Evolutionary conservation across 2,797 vertebrate species (phyloP).

Genomic region (Macroramphosus scolopax): DNA sequence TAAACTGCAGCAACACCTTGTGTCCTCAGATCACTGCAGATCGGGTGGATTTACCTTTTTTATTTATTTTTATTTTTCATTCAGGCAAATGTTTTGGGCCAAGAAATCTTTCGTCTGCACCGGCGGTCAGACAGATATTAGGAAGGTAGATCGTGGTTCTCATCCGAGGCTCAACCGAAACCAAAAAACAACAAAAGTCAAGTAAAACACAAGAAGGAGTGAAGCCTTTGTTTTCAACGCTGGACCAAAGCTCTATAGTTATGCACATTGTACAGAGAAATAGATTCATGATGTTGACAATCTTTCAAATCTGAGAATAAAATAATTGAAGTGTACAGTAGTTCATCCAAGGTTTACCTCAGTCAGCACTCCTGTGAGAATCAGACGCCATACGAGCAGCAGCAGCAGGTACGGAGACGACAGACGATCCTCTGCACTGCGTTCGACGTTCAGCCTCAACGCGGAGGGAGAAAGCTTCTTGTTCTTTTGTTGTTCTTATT

Average conservation of each 20-base stretch:
- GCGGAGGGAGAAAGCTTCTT: constrained; percentile 67
- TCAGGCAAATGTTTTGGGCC: constrained; percentile 36
- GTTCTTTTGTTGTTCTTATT: constrained; percentile 51
- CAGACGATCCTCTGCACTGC: too few relatives aligned
- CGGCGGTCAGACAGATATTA: constrained; percentile 23
- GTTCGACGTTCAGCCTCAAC: constrained; percentile 73
- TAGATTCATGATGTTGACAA: constrained; percentile 98
- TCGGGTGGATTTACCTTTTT: constrained; percentile 28
- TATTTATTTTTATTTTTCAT: constrained; percentile 8
- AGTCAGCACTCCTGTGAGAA: constrained; percentile 83
- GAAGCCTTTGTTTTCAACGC: constrained; percentile 91
- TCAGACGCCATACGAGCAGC: constrained; percentile 61
- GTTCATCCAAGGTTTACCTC: constrained; percentile 89
- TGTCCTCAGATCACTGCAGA: constrained; percentile 13
- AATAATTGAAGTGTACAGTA: constrained; percentile 78
- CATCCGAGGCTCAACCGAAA: constrained; percentile 90
- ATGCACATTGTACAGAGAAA: constrained; percentile 99
- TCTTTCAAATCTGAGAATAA: constrained; percentile 85
- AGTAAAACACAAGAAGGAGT: constrained; percentile 67
- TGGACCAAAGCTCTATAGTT: constrained; percentile 99
- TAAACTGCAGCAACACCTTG: neutral
- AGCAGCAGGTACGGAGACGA: constrained; percentile 63
- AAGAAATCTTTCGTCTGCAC: constrained; percentile 29
- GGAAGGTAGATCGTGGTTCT: constrained; percentile 66
- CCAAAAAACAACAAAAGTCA: constrained; percentile 72